phyloP scores from a whole-genome alignment of 2,888 invertebrate species.

The Aphelenchoides bicaudatus region DNA sequence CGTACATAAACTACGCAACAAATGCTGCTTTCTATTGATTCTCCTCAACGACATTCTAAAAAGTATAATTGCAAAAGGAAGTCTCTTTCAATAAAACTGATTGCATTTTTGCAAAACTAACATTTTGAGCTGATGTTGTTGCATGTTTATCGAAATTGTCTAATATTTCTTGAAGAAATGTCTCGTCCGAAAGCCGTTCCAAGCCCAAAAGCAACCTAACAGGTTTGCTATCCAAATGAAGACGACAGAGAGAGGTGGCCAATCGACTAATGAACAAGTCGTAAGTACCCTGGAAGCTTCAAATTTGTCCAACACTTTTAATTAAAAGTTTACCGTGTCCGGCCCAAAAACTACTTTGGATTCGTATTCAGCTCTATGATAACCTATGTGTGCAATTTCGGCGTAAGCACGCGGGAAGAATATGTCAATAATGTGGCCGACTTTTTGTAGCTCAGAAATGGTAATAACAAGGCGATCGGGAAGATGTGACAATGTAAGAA shows the following conservation, averaged over 20 bases:
- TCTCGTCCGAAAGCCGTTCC: constrained; percentile 36
- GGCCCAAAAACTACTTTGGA: constrained; percentile 42
- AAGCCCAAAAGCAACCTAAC: constrained; percentile 32
- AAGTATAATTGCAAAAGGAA: no score
- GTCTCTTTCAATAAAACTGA: no score
- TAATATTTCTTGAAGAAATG: constrained; percentile 8
- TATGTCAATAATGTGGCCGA: constrained; percentile 47
- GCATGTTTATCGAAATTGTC: constrained; percentile 14
- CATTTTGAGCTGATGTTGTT: no score
- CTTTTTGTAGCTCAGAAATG: constrained; percentile 39
- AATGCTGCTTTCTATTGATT: neutral
- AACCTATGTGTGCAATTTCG: neutral
- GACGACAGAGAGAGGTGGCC: constrained; percentile 23
- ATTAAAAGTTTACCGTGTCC: constrained; percentile 31
- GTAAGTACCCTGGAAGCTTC: constrained; percentile 30
- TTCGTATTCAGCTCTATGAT: constrained; percentile 41
- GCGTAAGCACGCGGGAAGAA: constrained; percentile 34
- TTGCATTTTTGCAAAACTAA: no score
- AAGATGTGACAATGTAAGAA: constrained; percentile 44
- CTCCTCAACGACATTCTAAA: neutral
- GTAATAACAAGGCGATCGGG: constrained; percentile 41
- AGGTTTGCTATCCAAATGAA: constrained; percentile 16
- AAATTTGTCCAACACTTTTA: constrained; percentile 5
- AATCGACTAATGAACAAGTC: constrained; percentile 45
- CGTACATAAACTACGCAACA: neutral